Evolutionary conservation across 2,888 invertebrate species (phyloP), one percentile per base, ranked within the genome.

Genomic region (Dasypolia templi): DNA sequence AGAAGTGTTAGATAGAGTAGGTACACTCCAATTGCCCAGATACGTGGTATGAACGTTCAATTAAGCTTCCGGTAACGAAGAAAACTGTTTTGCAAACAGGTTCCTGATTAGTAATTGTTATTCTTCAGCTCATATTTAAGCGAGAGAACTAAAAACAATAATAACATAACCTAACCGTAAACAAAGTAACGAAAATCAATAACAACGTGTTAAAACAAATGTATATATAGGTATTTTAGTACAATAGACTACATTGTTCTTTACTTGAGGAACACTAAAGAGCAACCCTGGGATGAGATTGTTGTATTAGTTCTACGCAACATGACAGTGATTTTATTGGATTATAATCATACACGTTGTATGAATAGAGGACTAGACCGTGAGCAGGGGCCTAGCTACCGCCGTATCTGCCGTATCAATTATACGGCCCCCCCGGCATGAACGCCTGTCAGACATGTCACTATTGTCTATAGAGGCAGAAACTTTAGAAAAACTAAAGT

Each of bases 241-340:
- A 46, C 19, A 46, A 49, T 49, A 29, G 0, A 46, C n/a, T 63
- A 19, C 39, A 63, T 29, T n/a, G 19, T 14, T 49, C 0, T 62
- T 32, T 29, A 26, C 42, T 17, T 53, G 62, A 0, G 2, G 26
- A 64, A 39, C 11, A 51, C 19, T 61, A 58, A 4, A 46, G 32
- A 53, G 71, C 56, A 59, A 61, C 51, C 64, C 59, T 61, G 53
- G 53, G 22, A 53, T 26, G 44, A 58, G n/a, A 51, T 39, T 46
- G 5, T n/a, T 56, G 46, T 14, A 32, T 29, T 32, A 14, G 7
- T 55, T 44, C 22, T 53, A 17, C 46, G n/a, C n/a, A 39, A 46
- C n/a, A 67, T 35, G 12, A 19, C 29, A 59, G 0, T 39, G 46
- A 53, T 75, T 51, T 66, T 35, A 66, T 74, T 74, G 22, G 53